phyloP scores from a whole-genome alignment of 2,113 vertebrate species.

The Scortum barcoo region DNA sequence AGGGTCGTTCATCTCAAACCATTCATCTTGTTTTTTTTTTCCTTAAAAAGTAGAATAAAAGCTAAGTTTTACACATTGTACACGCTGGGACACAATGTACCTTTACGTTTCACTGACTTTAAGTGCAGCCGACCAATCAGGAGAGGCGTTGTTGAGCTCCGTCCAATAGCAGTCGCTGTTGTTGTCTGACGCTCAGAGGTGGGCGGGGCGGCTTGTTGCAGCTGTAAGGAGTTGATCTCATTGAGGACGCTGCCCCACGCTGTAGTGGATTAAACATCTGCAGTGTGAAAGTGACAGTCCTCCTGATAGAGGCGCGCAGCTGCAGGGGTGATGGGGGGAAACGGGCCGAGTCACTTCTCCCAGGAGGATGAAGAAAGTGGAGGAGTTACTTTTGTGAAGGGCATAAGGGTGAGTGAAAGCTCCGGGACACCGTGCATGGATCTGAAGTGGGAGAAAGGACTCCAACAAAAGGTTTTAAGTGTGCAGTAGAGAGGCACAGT shows the following conservation, averaged over 20 bases:
- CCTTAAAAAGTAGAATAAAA: background rate
- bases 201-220: slow-evolving; percentile 39
- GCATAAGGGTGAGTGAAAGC: slow-evolving; percentile 81
- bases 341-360: slow-evolving; percentile 71
- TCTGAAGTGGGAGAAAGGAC: background rate
- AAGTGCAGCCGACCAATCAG: slow-evolving; percentile 61
- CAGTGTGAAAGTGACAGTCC: background rate
- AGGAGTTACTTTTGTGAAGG: slow-evolving; percentile 79
- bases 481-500: background rate
- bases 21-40: background rate
- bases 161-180: slow-evolving; percentile 70
- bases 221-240: background rate
- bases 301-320: background rate
- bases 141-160: slow-evolving; percentile 33
- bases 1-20: background rate
- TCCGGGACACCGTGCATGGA: background rate
- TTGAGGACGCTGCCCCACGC: background rate
- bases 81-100: slow-evolving; percentile 66
- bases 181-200: background rate
- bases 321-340: slow-evolving; percentile 77
- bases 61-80: background rate
- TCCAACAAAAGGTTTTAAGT: background rate
- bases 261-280: slow-evolving; percentile 27
- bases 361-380: slow-evolving; percentile 60
- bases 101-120: background rate